phyloP scores from a whole-genome alignment of 2,888 invertebrate species.

The Eustalomyia histrio region DNA sequence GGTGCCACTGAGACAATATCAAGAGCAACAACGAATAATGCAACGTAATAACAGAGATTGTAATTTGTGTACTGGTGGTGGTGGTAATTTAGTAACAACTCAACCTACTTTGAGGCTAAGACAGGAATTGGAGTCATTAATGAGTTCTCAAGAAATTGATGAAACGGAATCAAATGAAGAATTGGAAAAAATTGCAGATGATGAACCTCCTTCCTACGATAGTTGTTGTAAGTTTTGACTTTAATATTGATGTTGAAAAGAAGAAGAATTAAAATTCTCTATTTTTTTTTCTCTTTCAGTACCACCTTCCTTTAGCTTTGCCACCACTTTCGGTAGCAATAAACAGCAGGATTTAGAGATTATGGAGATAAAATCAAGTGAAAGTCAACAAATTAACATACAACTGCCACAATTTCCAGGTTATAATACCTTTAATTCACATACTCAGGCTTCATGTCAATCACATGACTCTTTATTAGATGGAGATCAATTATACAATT shows the following conservation, averaged over 20 bases:
- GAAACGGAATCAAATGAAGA: slow-evolving; percentile 67
- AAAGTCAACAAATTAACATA: slow-evolving; percentile 69
- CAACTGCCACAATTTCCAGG: slow-evolving; percentile 74
- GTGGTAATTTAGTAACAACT: slow-evolving; percentile 51
- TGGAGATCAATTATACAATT: slow-evolving; percentile 69
- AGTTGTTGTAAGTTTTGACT: slow-evolving; percentile 72
- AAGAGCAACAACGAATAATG: slow-evolving; percentile 48
- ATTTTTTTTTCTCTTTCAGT: slow-evolving; percentile 65
- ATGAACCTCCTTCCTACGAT: slow-evolving; percentile 75
- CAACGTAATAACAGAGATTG: slow-evolving; percentile 30
- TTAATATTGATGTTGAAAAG: neutral
- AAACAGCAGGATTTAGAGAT: slow-evolving; percentile 67
- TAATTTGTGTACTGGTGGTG: slow-evolving; percentile 38
- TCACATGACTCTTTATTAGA: slow-evolving; percentile 72
- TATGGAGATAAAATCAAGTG: slow-evolving; percentile 29
- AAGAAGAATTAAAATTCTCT: neutral
- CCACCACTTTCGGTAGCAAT: slow-evolving; percentile 72
- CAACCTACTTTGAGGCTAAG: slow-evolving; percentile 58
- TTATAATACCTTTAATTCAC: slow-evolving; percentile 71
- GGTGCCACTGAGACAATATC: slow-evolving; percentile 69
- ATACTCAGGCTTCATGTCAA: slow-evolving; percentile 69
- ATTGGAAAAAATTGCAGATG: slow-evolving; percentile 65
- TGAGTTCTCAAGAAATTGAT: slow-evolving; percentile 59
- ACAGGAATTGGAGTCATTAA: slow-evolving; percentile 39
- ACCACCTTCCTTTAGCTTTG: slow-evolving; percentile 76